Conservation (phyloP, 2,113 vertebrate genomes). For the Lonchura striata region DNA sequence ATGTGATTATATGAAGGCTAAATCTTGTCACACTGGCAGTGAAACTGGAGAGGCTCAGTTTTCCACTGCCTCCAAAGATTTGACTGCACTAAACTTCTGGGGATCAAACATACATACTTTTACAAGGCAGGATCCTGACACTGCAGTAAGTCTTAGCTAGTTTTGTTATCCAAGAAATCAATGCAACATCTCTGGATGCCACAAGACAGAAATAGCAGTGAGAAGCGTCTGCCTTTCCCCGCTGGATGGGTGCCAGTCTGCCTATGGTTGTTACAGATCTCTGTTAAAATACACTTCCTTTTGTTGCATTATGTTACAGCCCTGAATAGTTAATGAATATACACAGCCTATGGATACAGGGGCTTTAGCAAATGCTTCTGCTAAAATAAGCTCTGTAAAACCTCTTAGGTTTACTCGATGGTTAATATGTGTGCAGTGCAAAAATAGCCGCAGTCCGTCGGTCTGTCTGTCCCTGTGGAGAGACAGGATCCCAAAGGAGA, state of each 20-base stretch:
- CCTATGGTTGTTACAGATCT: neutral
- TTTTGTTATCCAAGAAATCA: slow-evolving; percentile 6
- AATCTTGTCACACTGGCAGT: neutral
- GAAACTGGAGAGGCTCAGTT: slow-evolving; percentile 6
- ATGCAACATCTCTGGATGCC: neutral
- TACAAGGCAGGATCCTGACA: neutral
- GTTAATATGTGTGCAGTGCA: neutral
- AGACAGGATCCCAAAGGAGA: neutral
- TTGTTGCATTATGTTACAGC: slow-evolving; percentile 50
- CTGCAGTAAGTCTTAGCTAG: neutral
- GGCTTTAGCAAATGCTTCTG: slow-evolving; percentile 53
- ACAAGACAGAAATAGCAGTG: slow-evolving; percentile 11
- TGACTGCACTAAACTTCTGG: neutral
- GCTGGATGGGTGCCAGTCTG: neutral
- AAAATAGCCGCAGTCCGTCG: neutral
- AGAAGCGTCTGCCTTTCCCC: neutral
- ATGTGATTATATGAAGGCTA: neutral
- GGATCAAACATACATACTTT: neutral
- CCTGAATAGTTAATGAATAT: slow-evolving; percentile 34
- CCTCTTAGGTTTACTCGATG: slow-evolving; percentile 21
- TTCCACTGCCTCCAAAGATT: slow-evolving; percentile 3
- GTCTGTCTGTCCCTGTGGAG: neutral
- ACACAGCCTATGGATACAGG: slow-evolving; percentile 37
- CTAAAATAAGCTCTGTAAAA: slow-evolving; percentile 63
- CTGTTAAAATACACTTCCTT: slow-evolving; percentile 51